Conservation (phyloP, 2,113 vertebrate genomes). For the Anguilla rostrata region DNA sequence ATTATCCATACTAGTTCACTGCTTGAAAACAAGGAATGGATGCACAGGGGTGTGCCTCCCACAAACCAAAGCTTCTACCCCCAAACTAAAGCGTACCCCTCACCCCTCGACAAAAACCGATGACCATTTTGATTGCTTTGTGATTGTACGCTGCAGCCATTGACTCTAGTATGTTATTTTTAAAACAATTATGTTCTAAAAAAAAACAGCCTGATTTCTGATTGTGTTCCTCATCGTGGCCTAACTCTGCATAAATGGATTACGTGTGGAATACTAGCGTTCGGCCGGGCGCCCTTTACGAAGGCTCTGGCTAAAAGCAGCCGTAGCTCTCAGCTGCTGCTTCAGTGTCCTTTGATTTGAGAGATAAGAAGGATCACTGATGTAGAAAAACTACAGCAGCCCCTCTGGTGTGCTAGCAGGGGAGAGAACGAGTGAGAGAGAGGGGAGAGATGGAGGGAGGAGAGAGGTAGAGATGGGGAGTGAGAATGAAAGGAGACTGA, state of each 20-base stretch:
- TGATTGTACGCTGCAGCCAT: too few relatives aligned
- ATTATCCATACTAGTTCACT: too few relatives aligned
- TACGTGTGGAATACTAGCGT: background rate
- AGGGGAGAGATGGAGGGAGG: background rate
- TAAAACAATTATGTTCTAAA: too few relatives aligned
- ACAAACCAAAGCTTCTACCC: too few relatives aligned
- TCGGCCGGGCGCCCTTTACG: background rate
- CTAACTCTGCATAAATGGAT: background rate
- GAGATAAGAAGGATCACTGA: background rate
- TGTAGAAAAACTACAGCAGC: background rate
- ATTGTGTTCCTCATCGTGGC: background rate
- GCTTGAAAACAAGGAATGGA: too few relatives aligned
- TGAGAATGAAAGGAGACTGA: background rate
- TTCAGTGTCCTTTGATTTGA: background rate
- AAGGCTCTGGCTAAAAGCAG: background rate
- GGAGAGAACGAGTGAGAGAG: background rate
- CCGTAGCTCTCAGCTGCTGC: background rate
- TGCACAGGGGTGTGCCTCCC: too few relatives aligned
- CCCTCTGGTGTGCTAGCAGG: too few relatives aligned
- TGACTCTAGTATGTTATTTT: too few relatives aligned
- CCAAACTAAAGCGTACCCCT: too few relatives aligned
- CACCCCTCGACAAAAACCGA: too few relatives aligned
- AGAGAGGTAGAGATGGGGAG: too few relatives aligned
- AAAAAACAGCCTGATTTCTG: background rate
- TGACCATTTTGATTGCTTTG: too few relatives aligned